Conservation (phyloP, 2,113 vertebrate species). For the Rhinopithecus roxellana region DNA sequence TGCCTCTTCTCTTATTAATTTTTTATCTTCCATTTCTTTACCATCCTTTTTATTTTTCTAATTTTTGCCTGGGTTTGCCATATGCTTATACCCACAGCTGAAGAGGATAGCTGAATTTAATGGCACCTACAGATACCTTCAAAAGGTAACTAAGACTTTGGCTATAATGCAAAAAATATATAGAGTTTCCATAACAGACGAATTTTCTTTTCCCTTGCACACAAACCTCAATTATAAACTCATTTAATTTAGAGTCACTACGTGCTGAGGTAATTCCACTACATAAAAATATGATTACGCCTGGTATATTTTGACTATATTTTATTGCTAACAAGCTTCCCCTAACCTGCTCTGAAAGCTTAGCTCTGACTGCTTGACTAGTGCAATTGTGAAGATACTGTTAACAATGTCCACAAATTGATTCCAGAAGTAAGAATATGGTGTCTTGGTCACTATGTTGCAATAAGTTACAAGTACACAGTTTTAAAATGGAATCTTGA, state of each 20-base stretch:
- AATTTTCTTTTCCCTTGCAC: conserved; percentile 11
- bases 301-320: conserved; percentile 39
- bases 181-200: conserved; percentile 30
- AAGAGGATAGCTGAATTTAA: conserved; percentile 36
- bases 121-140: conserved; percentile 64
- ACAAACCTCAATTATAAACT: conserved; percentile 56
- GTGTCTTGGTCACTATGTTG: not conserved
- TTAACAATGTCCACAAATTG: not conserved
- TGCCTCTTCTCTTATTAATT: not conserved
- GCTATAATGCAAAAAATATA: conserved; percentile 63
- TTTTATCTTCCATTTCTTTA: not conserved
- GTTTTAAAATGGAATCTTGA: conserved; percentile 26
- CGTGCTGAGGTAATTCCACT: conserved; percentile 39
- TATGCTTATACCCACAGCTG: conserved; percentile 41
- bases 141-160: conserved; percentile 55
- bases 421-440: not conserved
- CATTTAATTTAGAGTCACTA: conserved; percentile 63
- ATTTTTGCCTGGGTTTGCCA: conserved; percentile 51
- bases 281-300: conserved; percentile 51
- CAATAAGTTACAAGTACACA: not conserved
- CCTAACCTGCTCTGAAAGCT: conserved; percentile 49
- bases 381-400: not conserved
- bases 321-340: conserved; percentile 53
- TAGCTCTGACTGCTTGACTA: conserved; percentile 34
- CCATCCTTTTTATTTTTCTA: not conserved